phyloP scores from a whole-genome alignment of 2,888 invertebrate genomes.

The Achlya flavicornis region DNA sequence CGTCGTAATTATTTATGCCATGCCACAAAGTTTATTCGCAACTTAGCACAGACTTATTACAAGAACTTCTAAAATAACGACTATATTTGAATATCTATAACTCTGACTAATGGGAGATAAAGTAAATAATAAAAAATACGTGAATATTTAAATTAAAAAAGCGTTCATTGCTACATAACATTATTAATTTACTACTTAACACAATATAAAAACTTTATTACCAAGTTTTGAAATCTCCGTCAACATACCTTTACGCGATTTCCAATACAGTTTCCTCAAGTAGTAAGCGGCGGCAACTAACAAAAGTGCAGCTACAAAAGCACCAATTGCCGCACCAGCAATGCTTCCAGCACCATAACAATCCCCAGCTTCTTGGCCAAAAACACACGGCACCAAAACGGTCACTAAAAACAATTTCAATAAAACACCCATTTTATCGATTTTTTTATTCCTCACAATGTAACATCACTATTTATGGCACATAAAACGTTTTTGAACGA shows the following conservation, averaged over 20 bases:
- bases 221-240: too few species aligned
- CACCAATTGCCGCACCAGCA: slow-evolving; percentile 88
- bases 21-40: neutral
- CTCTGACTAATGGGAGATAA: neutral
- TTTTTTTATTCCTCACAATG: slow-evolving; percentile 42
- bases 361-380: slow-evolving; percentile 72
- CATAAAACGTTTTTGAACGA: slow-evolving; percentile 55
- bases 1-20: slow-evolving; percentile 6
- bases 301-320: slow-evolving; percentile 86
- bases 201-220: too few species aligned
- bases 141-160: neutral
- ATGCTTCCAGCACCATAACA: slow-evolving; percentile 89
- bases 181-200: too few species aligned
- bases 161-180: neutral
- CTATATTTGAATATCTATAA: neutral
- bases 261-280: slow-evolving; percentile 85
- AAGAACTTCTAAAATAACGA: neutral
- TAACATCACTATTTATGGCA: slow-evolving; percentile 79
- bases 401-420: slow-evolving; percentile 72
- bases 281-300: slow-evolving; percentile 83
- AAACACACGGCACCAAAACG: slow-evolving; percentile 73
- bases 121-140: neutral
- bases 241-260: slow-evolving; percentile 82
- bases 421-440: slow-evolving; percentile 72
- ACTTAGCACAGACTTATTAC: neutral